Conservation (phyloP, 1,140 invertebrate genomes). For the Drosophila bifasciata region DNA sequence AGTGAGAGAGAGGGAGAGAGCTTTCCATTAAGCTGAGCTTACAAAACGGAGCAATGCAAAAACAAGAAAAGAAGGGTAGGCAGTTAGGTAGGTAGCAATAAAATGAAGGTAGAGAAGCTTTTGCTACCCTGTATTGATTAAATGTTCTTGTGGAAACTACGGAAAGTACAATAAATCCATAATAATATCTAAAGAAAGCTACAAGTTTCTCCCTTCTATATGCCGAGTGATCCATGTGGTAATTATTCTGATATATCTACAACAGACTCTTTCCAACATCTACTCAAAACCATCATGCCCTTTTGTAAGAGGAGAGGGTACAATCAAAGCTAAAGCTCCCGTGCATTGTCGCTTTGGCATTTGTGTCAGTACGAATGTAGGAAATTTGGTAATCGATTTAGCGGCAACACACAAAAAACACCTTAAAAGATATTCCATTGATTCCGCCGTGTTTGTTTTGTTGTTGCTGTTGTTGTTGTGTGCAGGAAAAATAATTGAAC, state of each 20-base stretch:
- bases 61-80: background rate
- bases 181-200: too few species aligned
- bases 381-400: constrained; percentile 38
- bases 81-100: too few species aligned
- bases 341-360: constrained; percentile 12
- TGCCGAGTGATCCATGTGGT: too few species aligned
- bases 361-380: constrained; percentile 29
- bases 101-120: too few species aligned
- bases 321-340: constrained; percentile 15
- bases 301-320: too few species aligned
- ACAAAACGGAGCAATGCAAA: constrained; percentile 15
- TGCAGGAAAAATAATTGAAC: constrained; percentile 26
- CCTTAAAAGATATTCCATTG: constrained; percentile 32
- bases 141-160: too few species aligned
- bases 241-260: background rate
- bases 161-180: too few species aligned
- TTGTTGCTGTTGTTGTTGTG: constrained; percentile 6
- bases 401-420: constrained; percentile 22
- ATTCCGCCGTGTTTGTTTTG: background rate
- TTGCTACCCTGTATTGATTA: too few species aligned
- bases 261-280: background rate
- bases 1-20: constrained; percentile 1
- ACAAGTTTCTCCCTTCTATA: too few species aligned
- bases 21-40: constrained; percentile 40
- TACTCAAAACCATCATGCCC: too few species aligned